Evolutionary conservation across 2,113 vertebrate genomes (phyloP).

Genomic region (Oryzias melastigma): DNA sequence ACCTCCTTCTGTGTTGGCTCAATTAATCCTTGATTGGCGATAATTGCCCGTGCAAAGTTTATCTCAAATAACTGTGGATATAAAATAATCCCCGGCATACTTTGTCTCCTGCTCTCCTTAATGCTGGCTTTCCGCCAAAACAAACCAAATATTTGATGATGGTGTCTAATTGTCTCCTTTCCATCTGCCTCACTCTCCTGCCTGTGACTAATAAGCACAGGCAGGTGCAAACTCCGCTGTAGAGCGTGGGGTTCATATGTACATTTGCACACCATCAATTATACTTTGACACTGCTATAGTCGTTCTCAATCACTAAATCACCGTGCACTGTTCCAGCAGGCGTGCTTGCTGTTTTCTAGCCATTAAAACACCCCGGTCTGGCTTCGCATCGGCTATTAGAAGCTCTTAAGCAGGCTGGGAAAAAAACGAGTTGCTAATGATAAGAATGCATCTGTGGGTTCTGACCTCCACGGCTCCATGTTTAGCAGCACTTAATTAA

Average conservation of each 20-base stretch:
- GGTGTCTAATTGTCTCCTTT: constrained; percentile 67
- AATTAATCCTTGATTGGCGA: constrained; percentile 77
- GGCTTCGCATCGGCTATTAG: constrained; percentile 62
- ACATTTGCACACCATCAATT: constrained; percentile 32
- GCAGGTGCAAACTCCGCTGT: constrained; percentile 39
- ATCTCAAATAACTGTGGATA: constrained; percentile 56
- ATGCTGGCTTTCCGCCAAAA: constrained; percentile 53
- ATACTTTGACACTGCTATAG: constrained; percentile 33
- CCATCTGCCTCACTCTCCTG: constrained; percentile 35
- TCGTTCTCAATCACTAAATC: constrained; percentile 43
- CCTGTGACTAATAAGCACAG: constrained; percentile 51
- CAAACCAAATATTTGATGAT: constrained; percentile 71
- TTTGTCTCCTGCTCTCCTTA: constrained; percentile 47
- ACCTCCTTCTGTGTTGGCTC: constrained; percentile 71
- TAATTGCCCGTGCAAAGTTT: constrained; percentile 72
- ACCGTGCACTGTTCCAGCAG: constrained; percentile 18
- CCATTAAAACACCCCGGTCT: constrained; percentile 56
- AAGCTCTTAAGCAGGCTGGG: constrained; percentile 58
- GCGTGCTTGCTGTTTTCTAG: constrained; percentile 37
- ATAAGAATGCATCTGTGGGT: constrained; percentile 68
- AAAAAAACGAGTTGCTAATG: constrained; percentile 59
- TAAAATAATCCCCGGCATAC: constrained; percentile 48
- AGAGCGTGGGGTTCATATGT: constrained; percentile 33
- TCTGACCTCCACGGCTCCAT: constrained; percentile 56
- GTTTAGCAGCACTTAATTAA: constrained; percentile 76